A percentile compares a stretch with the other conserved stretches of the same genome.
Conservation (phyloP, 2,888 invertebrate genomes). For the Unio delphinus region DNA sequence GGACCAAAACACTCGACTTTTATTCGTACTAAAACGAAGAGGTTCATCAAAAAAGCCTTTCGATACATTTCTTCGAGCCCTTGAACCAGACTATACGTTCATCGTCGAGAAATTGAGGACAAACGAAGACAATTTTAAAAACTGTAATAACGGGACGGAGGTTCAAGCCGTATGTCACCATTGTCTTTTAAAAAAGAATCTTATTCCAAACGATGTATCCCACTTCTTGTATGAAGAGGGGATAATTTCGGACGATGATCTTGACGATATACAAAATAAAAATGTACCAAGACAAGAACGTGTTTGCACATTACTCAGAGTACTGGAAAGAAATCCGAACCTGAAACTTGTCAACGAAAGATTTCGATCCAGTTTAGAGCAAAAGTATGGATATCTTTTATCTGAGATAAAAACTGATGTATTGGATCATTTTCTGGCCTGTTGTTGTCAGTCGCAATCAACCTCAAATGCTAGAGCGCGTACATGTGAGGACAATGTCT, state of each 20-base stretch:
- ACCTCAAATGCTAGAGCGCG: neutral
- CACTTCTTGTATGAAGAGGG: slow-evolving; percentile 15
- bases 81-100: slow-evolving; percentile 5
- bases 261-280: slow-evolving; percentile 10
- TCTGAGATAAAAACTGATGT: neutral
- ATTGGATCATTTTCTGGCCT: neutral
- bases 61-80: slow-evolving; percentile 2
- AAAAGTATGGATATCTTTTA: slow-evolving; percentile 9
- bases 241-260: slow-evolving; percentile 14
- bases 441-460: neutral
- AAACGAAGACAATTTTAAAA: neutral
- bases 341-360: neutral
- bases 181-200: slow-evolving; percentile 10
- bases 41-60: neutral
- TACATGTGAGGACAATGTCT: too few relatives aligned
- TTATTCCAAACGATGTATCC: slow-evolving; percentile 13
- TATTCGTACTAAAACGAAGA: slow-evolving; percentile 2
- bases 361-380: slow-evolving; percentile 2
- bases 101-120: slow-evolving; percentile 3
- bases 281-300: slow-evolving; percentile 4
- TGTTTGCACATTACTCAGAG: slow-evolving; percentile 4
- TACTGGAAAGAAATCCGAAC: slow-evolving; percentile 1
- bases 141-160: too few relatives aligned
- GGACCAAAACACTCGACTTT: slow-evolving; percentile 5
- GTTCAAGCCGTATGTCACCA: slow-evolving; percentile 2